phyloP scores from a whole-genome alignment of 2,797 vertebrate genomes.

The Phoebastria nigripes region DNA sequence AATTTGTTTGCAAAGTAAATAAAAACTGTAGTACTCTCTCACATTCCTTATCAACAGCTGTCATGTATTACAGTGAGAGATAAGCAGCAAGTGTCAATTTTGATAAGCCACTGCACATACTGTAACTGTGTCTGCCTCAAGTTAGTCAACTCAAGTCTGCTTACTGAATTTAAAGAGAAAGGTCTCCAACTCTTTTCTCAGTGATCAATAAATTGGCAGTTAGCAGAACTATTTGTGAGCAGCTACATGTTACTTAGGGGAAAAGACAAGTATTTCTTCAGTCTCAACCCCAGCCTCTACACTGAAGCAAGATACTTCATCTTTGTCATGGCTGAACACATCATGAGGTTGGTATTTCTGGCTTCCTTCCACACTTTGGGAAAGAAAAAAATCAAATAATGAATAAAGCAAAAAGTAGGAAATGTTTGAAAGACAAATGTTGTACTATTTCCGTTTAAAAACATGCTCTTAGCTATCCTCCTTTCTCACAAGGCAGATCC shows the following conservation, averaged over 20 bases:
- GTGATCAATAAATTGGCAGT: background rate
- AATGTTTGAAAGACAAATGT: background rate
- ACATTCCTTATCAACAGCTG: background rate
- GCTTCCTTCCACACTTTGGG: background rate
- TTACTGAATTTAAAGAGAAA: background rate
- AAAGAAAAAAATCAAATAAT: background rate
- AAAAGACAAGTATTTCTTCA: background rate
- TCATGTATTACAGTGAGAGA: background rate
- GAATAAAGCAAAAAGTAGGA: background rate
- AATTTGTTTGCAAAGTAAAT: background rate
- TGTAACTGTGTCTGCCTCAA: background rate
- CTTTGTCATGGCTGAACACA: background rate
- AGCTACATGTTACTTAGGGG: background rate
- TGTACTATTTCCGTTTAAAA: background rate
- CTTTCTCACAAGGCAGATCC: background rate
- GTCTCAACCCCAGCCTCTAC: background rate
- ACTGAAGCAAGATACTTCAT: background rate
- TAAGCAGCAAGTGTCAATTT: background rate
- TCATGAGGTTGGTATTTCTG: background rate
- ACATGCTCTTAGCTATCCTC: background rate
- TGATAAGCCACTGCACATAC: background rate
- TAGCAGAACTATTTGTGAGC: background rate
- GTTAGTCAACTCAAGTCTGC: background rate
- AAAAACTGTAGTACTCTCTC: background rate
- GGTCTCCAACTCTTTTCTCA: background rate